Base-by-base conservation (phyloP, 1,140 invertebrate genomes). In the Aphaenogaster floridana region DNA sequence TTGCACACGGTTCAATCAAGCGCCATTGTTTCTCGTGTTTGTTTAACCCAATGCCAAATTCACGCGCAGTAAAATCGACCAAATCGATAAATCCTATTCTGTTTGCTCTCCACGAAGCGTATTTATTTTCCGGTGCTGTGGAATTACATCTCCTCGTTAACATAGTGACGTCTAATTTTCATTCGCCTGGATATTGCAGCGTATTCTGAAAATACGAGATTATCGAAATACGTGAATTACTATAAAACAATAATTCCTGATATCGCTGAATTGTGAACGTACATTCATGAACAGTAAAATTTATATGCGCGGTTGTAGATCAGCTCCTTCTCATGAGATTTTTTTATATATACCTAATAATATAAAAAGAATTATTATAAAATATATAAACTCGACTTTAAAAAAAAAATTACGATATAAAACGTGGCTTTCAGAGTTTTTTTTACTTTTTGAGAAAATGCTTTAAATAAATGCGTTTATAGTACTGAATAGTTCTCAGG, bases 21-120 rank as follows among this genome's bases (percentile, higher is more conserved):
- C 21, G 48, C 78, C 48, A 81, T 81, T 81, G 36, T 81, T 81
- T 81, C 78, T 42, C 64, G 13, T 81, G 48, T 81, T 81, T 81
- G n/a, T 81, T 81, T 71, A 81, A 81, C 78, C 66, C 68, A 81
- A 81, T 81, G 48, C 78, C 64, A 42, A 81, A 81, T 71, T 81
- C 78, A 50, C 48, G 48, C 48, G 34, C 36, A 28, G 36, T 71
- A 81, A 71, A 81, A 71, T 81, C 36, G 36, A 54, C 78, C 36
- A 57, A 52, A 80, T 54, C 64, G 57, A 81, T 81, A 52, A 69
- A 81, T 81, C 48, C 48, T 42, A 54, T 69, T 81, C 66, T 71
- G 39, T 81, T 71, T 69, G 36, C 64, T 28, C 3, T 71, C 8
- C 48, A n/a, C 64, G 64, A 68, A 54, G 17, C 48, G 64, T 69